Evolutionary conservation across 2,113 vertebrate genomes (phyloP).

Genomic region (Plectropomus leopardus): DNA sequence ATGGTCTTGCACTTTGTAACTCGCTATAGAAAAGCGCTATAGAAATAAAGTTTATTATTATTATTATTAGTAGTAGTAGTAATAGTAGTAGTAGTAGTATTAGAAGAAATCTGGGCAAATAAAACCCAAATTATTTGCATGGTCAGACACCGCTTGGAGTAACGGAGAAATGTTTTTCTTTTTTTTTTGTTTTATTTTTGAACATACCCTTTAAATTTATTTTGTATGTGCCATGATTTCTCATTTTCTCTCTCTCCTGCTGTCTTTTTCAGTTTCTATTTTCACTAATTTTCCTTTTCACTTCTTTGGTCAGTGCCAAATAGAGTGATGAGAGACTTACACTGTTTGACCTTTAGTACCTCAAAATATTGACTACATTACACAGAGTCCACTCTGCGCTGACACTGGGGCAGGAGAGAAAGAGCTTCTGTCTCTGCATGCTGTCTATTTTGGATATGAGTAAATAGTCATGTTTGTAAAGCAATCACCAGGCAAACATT

Average conservation of each 20-base stretch:
- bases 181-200: background rate
- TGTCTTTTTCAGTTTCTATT: background rate
- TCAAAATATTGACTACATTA: slow-evolving; percentile 48
- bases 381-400: slow-evolving; percentile 5
- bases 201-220: background rate
- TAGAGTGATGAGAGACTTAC: background rate
- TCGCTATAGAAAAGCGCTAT: no score
- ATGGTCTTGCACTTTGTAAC: no score
- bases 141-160: background rate
- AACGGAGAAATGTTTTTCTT: no score
- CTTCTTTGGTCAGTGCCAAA: background rate
- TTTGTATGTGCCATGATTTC: background rate
- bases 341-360: no score
- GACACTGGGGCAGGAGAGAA: slow-evolving; percentile 5
- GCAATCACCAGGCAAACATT: slow-evolving; percentile 56
- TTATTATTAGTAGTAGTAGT: no score
- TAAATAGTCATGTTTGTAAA: slow-evolving; percentile 54
- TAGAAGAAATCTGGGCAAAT: no score
- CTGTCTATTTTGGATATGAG: slow-evolving; percentile 51
- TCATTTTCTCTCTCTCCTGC: background rate
- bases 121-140: no score
- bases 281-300: background rate
- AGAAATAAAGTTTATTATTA: no score
- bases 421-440: slow-evolving; percentile 19
- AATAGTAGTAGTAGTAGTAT: no score